phyloP scores from a whole-genome alignment of 2,888 invertebrate species.

The Apodemia mormo region DNA sequence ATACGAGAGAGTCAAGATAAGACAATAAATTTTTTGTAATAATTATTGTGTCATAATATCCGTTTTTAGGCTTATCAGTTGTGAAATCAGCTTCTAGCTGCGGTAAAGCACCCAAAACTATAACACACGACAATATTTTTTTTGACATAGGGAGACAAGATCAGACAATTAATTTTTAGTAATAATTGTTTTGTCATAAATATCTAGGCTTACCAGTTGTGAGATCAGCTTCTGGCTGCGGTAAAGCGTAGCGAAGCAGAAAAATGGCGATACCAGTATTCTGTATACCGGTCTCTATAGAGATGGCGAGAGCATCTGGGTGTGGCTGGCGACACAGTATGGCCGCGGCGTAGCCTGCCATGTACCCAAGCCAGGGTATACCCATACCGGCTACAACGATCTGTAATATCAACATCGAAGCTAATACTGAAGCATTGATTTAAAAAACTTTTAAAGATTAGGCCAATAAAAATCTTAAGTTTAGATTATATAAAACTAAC shows the following conservation, averaged over 20 bases:
- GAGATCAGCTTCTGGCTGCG: constrained; percentile 93
- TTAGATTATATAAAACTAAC: too few species aligned
- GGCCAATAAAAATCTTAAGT: too few species aligned
- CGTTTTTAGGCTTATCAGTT: too few species aligned
- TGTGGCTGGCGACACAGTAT: constrained; percentile 82
- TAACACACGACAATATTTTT: too few species aligned
- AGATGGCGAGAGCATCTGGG: constrained; percentile 90
- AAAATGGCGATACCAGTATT: constrained; percentile 97
- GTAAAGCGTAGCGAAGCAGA: constrained; percentile 89
- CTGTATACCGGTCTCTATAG: constrained; percentile 96
- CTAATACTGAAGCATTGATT: background rate
- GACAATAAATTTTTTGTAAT: too few species aligned
- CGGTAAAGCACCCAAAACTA: too few species aligned
- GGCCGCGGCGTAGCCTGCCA: constrained; percentile 85
- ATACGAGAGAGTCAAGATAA: too few species aligned
- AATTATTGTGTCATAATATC: too few species aligned
- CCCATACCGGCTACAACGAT: constrained; percentile 90
- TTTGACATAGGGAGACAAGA: too few species aligned
- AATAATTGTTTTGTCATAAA: background rate
- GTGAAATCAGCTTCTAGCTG: too few species aligned
- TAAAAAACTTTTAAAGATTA: too few species aligned
- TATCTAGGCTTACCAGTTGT: constrained; percentile 84
- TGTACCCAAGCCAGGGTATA: constrained; percentile 91
- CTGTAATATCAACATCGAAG: constrained; percentile 61
- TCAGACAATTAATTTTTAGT: too few species aligned